These are phyloP conservation scores for Lasaia peninsularis DNA, from an alignment of 1,140 invertebrate species.

Conservation along the genomic window DNA sequence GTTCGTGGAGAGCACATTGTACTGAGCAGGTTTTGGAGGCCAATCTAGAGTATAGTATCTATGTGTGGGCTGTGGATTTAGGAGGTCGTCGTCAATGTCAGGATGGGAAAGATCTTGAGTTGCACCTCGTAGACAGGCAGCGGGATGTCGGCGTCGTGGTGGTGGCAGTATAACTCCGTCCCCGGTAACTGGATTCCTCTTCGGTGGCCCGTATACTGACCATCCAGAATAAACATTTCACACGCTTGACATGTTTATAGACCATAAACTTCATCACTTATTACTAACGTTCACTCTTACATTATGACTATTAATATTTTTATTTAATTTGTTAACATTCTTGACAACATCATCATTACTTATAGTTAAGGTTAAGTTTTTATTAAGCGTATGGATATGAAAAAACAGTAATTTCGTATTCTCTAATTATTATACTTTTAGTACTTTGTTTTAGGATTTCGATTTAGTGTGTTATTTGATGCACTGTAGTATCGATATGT, in stretches of 20 bases:
- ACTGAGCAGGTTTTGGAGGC: conserved; percentile 56
- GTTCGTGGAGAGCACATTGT: conserved; percentile 57
- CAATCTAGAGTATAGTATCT: conserved; percentile 52
- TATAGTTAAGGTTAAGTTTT: too few relatives aligned
- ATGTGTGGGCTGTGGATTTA: conserved; percentile 57
- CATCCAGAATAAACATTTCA: conserved; percentile 71
- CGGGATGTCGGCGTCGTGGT: conserved; percentile 59
- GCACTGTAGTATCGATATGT: too few relatives aligned
- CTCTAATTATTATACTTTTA: too few relatives aligned
- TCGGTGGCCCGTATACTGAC: conserved; percentile 69
- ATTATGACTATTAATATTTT: too few relatives aligned
- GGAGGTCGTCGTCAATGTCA: conserved; percentile 36
- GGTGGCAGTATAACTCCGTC: conserved; percentile 64
- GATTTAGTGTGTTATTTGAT: background rate
- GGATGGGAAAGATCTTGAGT: conserved; percentile 36
- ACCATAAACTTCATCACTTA: too few relatives aligned
- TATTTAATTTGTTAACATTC: too few relatives aligned
- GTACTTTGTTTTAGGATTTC: too few relatives aligned
- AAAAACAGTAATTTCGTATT: too few relatives aligned
- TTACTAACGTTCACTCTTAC: too few relatives aligned
- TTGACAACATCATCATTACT: too few relatives aligned
- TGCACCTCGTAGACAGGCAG: conserved; percentile 71
- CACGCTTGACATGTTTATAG: conserved; percentile 31
- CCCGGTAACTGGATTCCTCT: conserved; percentile 75
- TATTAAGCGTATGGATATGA: too few relatives aligned